Evolutionary conservation across 2,888 invertebrate genomes (phyloP).

Genomic region (Lumbricus terrestris): DNA sequence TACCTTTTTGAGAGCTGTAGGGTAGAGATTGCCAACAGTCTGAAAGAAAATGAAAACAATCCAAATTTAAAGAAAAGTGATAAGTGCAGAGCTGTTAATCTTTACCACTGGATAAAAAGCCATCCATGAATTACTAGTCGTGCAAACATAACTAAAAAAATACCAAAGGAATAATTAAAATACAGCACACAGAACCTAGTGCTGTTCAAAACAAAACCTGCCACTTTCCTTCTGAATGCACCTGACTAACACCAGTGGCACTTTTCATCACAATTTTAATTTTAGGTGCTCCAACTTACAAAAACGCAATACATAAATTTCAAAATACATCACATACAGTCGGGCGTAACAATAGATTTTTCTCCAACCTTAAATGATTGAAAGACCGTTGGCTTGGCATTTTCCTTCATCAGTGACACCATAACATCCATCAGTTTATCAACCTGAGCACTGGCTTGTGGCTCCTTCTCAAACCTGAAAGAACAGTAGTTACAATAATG

Average conservation of each 20-base stretch:
- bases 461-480: slow-evolving; percentile 4
- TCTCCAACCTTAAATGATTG: neutral
- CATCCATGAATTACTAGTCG: neutral
- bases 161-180: neutral
- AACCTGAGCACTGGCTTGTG: neutral
- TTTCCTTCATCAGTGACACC: slow-evolving; percentile 7
- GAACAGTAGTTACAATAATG: neutral
- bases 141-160: neutral
- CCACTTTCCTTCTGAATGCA: neutral
- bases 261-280: neutral
- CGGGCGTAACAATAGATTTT: neutral
- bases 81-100: neutral
- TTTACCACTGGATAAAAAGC: neutral
- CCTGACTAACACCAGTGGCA: neutral
- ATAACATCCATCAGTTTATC: slow-evolving; percentile 13
- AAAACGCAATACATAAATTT: neutral
- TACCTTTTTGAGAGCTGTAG: slow-evolving; percentile 46
- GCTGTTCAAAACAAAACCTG: too few species aligned
- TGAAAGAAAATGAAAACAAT: slow-evolving; percentile 35
- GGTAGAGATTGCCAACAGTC: slow-evolving; percentile 51
- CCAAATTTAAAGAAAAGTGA: neutral
- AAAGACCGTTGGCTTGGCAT: neutral
- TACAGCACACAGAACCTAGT: neutral
- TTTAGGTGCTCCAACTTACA: neutral
- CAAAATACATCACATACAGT: neutral